Evolutionary conservation across 1,140 invertebrate species (phyloP), one percentile per base, ranked within the genome.

Genomic region (Dinoponera quadriceps): DNA sequence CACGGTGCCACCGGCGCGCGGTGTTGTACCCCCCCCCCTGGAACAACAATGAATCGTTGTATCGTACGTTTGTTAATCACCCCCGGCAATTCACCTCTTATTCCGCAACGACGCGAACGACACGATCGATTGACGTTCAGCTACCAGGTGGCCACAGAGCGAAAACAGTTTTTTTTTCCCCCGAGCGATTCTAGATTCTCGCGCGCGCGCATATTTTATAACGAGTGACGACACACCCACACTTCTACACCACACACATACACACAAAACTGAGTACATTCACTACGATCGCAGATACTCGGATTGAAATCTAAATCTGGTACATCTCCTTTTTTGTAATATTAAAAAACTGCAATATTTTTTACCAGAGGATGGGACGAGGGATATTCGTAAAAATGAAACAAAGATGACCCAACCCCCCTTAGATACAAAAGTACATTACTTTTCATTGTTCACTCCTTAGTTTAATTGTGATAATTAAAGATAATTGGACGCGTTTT

Each of bases 341-440:
- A 69, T 90, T 90, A 85, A 91, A 89, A 85, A 91, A 89, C 88
- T 92, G 91, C 93, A 94, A 94, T 94, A 94, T 93, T 94, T 94
- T 94, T 94, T 93, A 93, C 88, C 92, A 93, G 92, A 94, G 91
- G 92, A 94, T 94, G 92, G 91, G 88, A 94, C 92, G 89, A 93
- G 92, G 92, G 92, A 92, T 88, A 90, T 91, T 92, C 85, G 86
- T 91, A 90, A 90, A 80, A 77, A 68, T 89, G 87, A 88, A 91
- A 82, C 77, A 85, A 90, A 87, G 90, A 85, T 87, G 90, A 88
- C 92, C 84, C 69, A 92, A 90, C 82, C n/a, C n/a, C n/a, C n/a
- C 82, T 71, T 85, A 90, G 88, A 90, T 90, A 88, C 88, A 88
- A 91, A 86, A 87, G 90, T 89, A 82, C 89, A 75, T 91, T 90